phyloP scores from a whole-genome alignment of 2,888 invertebrate genomes.

The Keiferia lycopersicella region DNA sequence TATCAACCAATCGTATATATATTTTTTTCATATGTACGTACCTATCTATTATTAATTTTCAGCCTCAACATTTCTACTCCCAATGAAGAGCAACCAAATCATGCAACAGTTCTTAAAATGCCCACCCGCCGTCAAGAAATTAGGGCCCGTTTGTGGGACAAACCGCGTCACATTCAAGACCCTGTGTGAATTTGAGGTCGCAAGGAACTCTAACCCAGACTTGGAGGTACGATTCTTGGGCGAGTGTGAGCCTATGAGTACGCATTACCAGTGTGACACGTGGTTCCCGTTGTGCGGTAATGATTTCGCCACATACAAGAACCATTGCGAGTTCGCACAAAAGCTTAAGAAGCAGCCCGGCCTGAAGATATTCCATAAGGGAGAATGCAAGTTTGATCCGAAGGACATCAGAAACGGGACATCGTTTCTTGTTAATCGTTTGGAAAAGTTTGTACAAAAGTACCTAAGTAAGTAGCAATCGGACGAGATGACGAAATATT shows the following conservation, averaged over 20 bases:
- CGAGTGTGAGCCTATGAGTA: slow-evolving; percentile 29
- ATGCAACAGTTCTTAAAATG: slow-evolving; percentile 24
- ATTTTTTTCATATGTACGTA: background rate
- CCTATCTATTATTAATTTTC: background rate
- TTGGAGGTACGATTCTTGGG: slow-evolving; percentile 31
- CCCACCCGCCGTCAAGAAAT: slow-evolving; percentile 35
- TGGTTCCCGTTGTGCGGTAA: slow-evolving; percentile 42
- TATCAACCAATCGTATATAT: too few species aligned
- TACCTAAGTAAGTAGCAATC: too few species aligned
- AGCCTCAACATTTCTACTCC: background rate
- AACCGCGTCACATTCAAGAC: slow-evolving; percentile 37
- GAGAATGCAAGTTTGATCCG: background rate
- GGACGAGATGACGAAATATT: too few species aligned
- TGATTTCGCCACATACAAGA: slow-evolving; percentile 39
- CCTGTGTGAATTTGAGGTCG: slow-evolving; percentile 39
- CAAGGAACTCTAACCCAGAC: slow-evolving; percentile 32
- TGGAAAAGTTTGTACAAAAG: too few species aligned
- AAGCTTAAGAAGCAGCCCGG: background rate
- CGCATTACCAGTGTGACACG: background rate
- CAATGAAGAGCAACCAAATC: background rate
- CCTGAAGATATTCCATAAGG: background rate
- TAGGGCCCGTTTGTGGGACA: slow-evolving; percentile 40
- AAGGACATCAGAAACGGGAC: too few species aligned
- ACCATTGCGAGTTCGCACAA: slow-evolving; percentile 35
- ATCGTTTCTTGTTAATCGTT: too few species aligned